Percentiles rank a stretch among this genome's conserved stretches.
Evolutionary conservation across 2,888 invertebrate species (phyloP).

Genomic region (Folsomia candida): DNA sequence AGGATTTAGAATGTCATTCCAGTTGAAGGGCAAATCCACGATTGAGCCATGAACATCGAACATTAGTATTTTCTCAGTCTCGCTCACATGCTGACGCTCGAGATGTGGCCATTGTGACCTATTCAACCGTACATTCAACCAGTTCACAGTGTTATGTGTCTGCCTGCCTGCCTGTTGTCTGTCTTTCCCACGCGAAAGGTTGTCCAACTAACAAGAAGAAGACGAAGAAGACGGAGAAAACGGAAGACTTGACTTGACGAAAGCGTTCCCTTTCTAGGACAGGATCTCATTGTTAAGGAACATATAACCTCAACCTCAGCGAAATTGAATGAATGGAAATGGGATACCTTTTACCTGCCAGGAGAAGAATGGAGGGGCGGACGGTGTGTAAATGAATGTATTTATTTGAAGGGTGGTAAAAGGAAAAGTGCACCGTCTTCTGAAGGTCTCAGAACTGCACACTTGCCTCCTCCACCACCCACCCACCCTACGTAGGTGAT

Average conservation of each 20-base stretch:
- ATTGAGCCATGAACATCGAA: no score
- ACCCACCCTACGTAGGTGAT: no score
- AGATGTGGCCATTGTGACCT: conserved; percentile 16
- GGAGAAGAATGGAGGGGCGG: no score
- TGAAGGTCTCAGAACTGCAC: no score
- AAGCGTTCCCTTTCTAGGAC: conserved; percentile 4
- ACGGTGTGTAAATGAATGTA: no score
- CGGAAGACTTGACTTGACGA: conserved; percentile 13
- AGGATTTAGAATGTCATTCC: no score
- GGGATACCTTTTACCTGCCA: no score
- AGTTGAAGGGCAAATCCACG: no score
- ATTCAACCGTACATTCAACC: conserved; percentile 10
- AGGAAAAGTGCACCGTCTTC: no score
- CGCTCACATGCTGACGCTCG: conserved; percentile 20
- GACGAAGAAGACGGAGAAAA: neutral
- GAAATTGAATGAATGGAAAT: neutral
- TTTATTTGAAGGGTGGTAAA: no score
- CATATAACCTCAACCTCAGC: neutral
- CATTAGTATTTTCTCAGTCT: conserved; percentile 12
- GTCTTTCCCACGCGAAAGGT: conserved; percentile 14
- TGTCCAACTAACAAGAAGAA: neutral
- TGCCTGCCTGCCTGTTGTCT: conserved; percentile 5
- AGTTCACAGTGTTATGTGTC: conserved; percentile 10
- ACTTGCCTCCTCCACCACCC: no score
- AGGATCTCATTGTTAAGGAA: conserved; percentile 7